Evolutionary conservation across 2,888 invertebrate species (phyloP).

Genomic region (Drosophila testacea): DNA sequence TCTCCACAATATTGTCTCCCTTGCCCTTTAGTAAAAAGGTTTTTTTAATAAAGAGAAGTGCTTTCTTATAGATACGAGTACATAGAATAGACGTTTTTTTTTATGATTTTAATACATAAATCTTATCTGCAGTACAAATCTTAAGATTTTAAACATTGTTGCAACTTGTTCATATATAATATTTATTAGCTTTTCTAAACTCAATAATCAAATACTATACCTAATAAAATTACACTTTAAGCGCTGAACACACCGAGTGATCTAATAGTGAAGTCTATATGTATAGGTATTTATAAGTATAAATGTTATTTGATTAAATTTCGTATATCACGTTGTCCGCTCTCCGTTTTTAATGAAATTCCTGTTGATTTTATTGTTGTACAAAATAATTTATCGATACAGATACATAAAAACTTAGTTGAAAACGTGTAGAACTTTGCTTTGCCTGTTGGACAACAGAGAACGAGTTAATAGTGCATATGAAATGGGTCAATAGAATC

Average conservation of each 20-base stretch:
- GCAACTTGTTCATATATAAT: neutral
- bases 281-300: neutral
- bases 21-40: neutral
- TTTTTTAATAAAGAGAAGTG: neutral
- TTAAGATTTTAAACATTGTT: neutral
- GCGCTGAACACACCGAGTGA: constrained; percentile 1
- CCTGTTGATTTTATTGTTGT: constrained; percentile 29
- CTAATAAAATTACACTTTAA: neutral
- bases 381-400: constrained; percentile 10
- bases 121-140: neutral
- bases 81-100: no score
- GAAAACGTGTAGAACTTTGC: constrained; percentile 7
- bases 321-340: constrained; percentile 2
- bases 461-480: constrained; percentile 64
- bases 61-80: no score
- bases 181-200: neutral
- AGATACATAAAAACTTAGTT: constrained; percentile 4
- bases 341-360: constrained; percentile 29
- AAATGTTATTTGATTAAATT: constrained; percentile 20
- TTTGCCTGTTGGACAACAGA: constrained; percentile 29
- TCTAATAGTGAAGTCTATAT: constrained; percentile 8
- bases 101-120: neutral
- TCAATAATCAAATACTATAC: neutral
- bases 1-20: neutral
- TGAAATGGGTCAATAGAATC: constrained; percentile 66